Conservation (phyloP, 2,797 vertebrate species). For the Leptatherina wallacei region DNA sequence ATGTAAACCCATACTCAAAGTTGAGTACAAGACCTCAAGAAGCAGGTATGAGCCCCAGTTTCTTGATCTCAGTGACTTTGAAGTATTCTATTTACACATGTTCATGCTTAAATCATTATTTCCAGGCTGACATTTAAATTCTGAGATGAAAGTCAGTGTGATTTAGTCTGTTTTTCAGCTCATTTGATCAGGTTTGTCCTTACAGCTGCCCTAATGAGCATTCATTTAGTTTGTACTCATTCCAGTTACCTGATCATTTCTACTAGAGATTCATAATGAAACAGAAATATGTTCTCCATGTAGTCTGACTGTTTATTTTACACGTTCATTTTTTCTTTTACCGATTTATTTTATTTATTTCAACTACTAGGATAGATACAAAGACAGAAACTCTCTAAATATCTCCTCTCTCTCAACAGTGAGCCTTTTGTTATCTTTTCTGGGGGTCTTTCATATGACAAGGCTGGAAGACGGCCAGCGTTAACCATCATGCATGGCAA, state of each 20-base stretch:
- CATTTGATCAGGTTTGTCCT: background rate
- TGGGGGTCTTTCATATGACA: slow-evolving; percentile 94
- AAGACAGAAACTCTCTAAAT: slow-evolving; percentile 8
- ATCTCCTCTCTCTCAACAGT: slow-evolving; percentile 72
- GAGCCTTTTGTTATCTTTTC: slow-evolving; percentile 98
- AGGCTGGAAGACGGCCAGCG: slow-evolving; percentile 93
- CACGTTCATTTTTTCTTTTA: background rate
- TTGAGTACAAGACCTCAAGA: slow-evolving; percentile 95
- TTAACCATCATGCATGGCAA: slow-evolving; percentile 99
- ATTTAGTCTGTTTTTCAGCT: background rate
- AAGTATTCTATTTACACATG: background rate
- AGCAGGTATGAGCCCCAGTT: slow-evolving; percentile 83
- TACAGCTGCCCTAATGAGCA: background rate
- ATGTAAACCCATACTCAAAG: slow-evolving; percentile 98
- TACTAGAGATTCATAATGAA: background rate
- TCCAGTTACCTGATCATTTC: background rate
- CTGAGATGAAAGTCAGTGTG: background rate
- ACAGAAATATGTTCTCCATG: background rate
- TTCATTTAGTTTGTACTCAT: background rate
- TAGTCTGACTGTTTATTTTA: background rate
- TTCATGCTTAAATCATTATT: background rate
- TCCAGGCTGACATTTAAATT: background rate
- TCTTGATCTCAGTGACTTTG: background rate
- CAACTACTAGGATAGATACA: background rate
- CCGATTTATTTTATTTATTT: background rate